Evolutionary conservation across 2,113 vertebrate species (phyloP).

Genomic region (Eptesicus fuscus): DNA sequence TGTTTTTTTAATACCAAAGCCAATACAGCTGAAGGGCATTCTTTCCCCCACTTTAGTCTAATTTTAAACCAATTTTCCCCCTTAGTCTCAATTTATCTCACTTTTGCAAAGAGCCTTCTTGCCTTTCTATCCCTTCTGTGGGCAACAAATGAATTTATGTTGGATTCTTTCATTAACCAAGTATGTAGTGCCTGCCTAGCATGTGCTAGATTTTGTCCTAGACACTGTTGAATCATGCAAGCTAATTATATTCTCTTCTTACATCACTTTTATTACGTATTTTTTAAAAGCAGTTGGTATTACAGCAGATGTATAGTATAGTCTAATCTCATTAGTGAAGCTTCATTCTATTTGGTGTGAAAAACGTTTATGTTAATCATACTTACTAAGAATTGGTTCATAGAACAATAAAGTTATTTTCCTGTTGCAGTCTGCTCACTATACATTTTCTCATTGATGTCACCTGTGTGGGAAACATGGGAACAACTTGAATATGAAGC

Average conservation of each 20-base stretch:
- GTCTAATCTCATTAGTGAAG: background rate
- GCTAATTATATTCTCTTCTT: background rate
- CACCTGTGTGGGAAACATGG: background rate
- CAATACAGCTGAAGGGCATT: background rate
- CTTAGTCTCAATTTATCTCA: background rate
- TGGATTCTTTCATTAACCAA: background rate
- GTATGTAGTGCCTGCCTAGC: background rate
- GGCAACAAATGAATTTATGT: background rate
- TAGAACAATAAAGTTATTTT: background rate
- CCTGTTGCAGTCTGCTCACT: background rate
- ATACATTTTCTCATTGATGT: background rate
- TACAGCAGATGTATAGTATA: background rate
- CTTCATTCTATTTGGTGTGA: background rate
- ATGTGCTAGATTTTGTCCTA: background rate
- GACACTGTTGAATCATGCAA: background rate
- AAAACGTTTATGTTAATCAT: constrained; percentile 8
- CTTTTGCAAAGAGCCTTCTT: background rate
- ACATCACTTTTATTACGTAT: background rate
- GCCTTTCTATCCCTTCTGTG: background rate
- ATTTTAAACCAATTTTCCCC: constrained; percentile 10
- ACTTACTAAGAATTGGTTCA: background rate
- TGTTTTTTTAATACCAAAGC: background rate
- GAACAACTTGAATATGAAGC: background rate
- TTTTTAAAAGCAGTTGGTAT: background rate
- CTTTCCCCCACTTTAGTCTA: background rate